phyloP scores from a whole-genome alignment of 2,888 invertebrate species.

The Netelia inedita region DNA sequence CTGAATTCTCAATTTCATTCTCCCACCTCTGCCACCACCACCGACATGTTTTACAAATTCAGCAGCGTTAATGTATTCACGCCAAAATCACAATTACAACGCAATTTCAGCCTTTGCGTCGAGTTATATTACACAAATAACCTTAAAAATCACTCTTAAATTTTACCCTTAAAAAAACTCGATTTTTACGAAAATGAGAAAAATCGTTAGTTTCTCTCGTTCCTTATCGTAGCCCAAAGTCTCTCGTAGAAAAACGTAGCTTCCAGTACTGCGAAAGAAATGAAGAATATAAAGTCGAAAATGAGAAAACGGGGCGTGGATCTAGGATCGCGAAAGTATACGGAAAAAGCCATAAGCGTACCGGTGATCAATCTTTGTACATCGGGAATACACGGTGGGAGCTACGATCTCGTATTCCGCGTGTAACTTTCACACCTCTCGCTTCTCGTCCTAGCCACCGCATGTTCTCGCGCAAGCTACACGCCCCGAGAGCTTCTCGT shows the following conservation, averaged over 20 bases:
- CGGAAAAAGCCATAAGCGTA: constrained; percentile 51
- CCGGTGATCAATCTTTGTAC: constrained; percentile 55
- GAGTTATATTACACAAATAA: neutral
- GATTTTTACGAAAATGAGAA: neutral
- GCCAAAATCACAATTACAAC: neutral
- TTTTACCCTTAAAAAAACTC: no score
- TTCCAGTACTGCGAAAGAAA: neutral
- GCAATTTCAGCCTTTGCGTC: neutral
- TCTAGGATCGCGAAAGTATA: constrained; percentile 13
- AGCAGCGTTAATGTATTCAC: neutral
- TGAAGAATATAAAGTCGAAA: constrained; percentile 11
- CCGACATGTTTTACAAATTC: neutral
- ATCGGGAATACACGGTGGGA: constrained; percentile 39
- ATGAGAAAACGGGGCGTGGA: neutral
- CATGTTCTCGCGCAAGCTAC: constrained; percentile 19
- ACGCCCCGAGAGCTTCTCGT: constrained; percentile 32
- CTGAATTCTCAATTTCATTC: neutral
- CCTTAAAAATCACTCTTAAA: no score
- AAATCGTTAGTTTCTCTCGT: no score
- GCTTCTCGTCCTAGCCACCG: constrained; percentile 1
- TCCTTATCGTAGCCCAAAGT: no score
- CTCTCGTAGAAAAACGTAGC: neutral
- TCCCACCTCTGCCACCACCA: neutral
- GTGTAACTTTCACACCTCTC: constrained; percentile 43
- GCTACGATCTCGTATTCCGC: constrained; percentile 57